Evolutionary conservation across 2,797 vertebrate species (phyloP).

Genomic region (Manis pentadactyla): DNA sequence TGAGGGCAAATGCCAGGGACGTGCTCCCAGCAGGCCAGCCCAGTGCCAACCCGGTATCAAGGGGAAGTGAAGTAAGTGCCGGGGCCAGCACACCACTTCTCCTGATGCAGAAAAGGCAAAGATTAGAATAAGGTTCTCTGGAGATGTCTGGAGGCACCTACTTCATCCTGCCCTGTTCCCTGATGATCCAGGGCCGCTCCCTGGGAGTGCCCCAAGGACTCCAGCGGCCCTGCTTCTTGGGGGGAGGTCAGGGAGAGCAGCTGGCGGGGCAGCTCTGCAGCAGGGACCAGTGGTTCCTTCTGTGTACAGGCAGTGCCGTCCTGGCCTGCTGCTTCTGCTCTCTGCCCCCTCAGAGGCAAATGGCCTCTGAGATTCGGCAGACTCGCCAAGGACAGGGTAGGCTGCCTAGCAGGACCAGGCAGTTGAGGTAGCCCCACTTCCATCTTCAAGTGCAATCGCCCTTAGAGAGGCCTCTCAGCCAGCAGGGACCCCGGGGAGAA

Average conservation of each 20-base stretch:
- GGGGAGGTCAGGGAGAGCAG: no score
- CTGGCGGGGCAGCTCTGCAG: background rate
- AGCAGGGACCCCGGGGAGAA: background rate
- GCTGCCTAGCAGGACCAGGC: background rate
- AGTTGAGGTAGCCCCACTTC: no score
- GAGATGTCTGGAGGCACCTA: background rate
- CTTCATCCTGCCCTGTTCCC: background rate
- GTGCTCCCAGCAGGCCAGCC: background rate
- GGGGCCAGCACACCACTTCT: background rate
- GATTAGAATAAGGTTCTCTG: background rate
- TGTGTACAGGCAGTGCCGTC: background rate
- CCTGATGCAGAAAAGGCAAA: background rate
- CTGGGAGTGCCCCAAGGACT: background rate
- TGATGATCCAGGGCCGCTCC: background rate
- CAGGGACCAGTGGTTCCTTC: no score
- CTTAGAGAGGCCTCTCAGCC: background rate
- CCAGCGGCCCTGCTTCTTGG: background rate
- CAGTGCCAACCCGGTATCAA: background rate
- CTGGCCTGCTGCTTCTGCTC: background rate
- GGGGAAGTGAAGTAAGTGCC: background rate
- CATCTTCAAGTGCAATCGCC: background rate
- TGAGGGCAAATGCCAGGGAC: background rate
- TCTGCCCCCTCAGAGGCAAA: background rate
- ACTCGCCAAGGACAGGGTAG: background rate
- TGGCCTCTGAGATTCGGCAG: background rate